These are phyloP conservation scores for Patella depressa DNA, from an alignment of 2,888 invertebrate species.

Conservation along the genomic window DNA sequence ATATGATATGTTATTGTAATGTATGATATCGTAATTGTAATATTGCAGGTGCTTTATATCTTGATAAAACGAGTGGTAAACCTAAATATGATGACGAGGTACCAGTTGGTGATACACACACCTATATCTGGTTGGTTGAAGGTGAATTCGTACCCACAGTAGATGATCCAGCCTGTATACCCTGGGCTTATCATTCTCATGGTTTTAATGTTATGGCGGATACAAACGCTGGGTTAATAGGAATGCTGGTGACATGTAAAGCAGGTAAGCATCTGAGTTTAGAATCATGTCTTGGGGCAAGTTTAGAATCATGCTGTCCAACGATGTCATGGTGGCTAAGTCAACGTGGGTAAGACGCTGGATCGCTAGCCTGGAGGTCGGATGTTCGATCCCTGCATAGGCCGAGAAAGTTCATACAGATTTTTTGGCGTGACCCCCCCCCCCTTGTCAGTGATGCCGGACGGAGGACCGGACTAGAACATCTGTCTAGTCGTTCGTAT, in stretches of 20 bases:
- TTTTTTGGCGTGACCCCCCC: no score
- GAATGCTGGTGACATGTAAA: constrained; percentile 48
- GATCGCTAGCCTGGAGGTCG: no score
- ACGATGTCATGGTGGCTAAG: no score
- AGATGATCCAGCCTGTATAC: constrained; percentile 48
- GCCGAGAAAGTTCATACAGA: no score
- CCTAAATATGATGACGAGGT: constrained; percentile 48
- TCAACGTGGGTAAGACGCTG: no score
- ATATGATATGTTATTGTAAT: no score
- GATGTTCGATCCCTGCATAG: no score
- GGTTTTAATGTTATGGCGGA: constrained; percentile 43
- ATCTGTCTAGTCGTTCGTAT: no score
- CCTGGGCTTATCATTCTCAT: constrained; percentile 55
- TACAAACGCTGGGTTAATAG: constrained; percentile 50
- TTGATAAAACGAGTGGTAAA: constrained; percentile 39
- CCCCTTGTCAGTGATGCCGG: no score
- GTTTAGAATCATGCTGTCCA: no score
- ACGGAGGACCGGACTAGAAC: no score
- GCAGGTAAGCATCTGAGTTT: constrained; percentile 32
- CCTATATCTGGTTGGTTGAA: constrained; percentile 48
- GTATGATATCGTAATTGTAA: background rate
- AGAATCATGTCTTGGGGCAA: no score
- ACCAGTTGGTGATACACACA: constrained; percentile 38
- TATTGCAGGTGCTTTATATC: constrained; percentile 48
- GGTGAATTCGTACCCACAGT: constrained; percentile 44